These are phyloP conservation scores for Leptinotarsa juncta DNA, from an alignment of 2,888 invertebrate genomes.

Conservation along the genomic window DNA sequence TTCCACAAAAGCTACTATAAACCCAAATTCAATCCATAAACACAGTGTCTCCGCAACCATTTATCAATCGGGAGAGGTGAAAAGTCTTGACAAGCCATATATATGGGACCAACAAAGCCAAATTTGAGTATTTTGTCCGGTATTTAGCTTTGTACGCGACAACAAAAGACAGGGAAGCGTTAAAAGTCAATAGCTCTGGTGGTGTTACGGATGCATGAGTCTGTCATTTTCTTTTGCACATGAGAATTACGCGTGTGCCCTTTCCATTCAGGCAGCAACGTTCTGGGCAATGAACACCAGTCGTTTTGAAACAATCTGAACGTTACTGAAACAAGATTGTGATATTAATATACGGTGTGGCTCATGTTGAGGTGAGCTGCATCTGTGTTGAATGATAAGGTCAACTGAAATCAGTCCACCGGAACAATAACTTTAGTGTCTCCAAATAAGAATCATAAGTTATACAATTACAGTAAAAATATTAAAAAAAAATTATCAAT, in stretches of 20 bases:
- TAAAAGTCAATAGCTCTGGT: constrained; percentile 55
- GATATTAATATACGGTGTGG: background rate
- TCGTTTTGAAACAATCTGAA: background rate
- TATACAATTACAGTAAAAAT: too few species aligned
- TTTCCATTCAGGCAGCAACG: background rate
- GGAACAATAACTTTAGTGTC: too few species aligned
- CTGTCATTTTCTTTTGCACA: constrained; percentile 22
- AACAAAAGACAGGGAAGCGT: constrained; percentile 54
- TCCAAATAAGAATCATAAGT: too few species aligned
- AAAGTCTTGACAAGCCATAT: constrained; percentile 55
- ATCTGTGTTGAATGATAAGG: too few species aligned
- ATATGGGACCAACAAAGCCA: constrained; percentile 55
- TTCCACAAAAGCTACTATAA: constrained; percentile 36
- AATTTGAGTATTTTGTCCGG: constrained; percentile 57
- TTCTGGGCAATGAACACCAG: constrained; percentile 2
- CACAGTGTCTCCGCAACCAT: constrained; percentile 25
- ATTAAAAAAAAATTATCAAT: too few species aligned
- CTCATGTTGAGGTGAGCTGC: too few species aligned
- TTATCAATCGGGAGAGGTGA: constrained; percentile 38
- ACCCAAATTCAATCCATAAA: constrained; percentile 37
- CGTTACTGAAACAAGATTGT: background rate
- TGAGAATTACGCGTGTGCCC: constrained; percentile 13
- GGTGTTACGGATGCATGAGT: constrained; percentile 54
- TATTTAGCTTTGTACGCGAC: constrained; percentile 53
- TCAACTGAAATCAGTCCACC: too few species aligned